Evolutionary conservation across 2,888 invertebrate species (phyloP).

Genomic region (Panorpa germanica): DNA sequence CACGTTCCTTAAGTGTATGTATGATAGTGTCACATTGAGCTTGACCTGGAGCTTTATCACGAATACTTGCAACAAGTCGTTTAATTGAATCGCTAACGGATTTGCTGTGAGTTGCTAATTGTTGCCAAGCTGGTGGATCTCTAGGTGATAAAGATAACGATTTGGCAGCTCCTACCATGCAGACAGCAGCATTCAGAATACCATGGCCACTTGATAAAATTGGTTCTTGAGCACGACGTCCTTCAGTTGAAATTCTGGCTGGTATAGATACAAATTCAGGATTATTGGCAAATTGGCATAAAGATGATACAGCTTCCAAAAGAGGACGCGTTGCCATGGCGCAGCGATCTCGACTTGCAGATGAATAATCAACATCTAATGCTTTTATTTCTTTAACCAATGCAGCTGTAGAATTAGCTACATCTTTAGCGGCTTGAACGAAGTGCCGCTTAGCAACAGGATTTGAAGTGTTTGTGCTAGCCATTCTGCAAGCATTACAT

Average conservation of each 20-base stretch:
- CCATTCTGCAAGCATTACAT: slow-evolving; percentile 87
- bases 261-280: slow-evolving; percentile 88
- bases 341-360: slow-evolving; percentile 52
- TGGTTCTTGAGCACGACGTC: slow-evolving; percentile 67
- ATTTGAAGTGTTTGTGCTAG: slow-evolving; percentile 77
- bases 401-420: slow-evolving; percentile 87
- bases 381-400: slow-evolving; percentile 91
- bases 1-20: slow-evolving; percentile 52
- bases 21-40: slow-evolving; percentile 78
- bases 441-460: slow-evolving; percentile 91
- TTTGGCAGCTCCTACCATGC: slow-evolving; percentile 82
- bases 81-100: slow-evolving; percentile 94
- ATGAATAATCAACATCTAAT: slow-evolving; percentile 66
- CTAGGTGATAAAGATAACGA: slow-evolving; percentile 73
- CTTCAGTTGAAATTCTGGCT: slow-evolving; percentile 75
- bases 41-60: slow-evolving; percentile 92
- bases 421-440: slow-evolving; percentile 93
- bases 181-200: slow-evolving; percentile 70
- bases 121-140: slow-evolving; percentile 89
- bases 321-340: slow-evolving; percentile 67
- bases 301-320: slow-evolving; percentile 73
- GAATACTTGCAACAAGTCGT: slow-evolving; percentile 75
- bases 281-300: slow-evolving; percentile 84
- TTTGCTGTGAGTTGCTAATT: slow-evolving; percentile 83
- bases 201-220: slow-evolving; percentile 62